Percentiles rank a stretch among this genome's conserved stretches.
phyloP scores from a whole-genome alignment of 1,140 invertebrate genomes.

The Monomorium pharaonis region DNA sequence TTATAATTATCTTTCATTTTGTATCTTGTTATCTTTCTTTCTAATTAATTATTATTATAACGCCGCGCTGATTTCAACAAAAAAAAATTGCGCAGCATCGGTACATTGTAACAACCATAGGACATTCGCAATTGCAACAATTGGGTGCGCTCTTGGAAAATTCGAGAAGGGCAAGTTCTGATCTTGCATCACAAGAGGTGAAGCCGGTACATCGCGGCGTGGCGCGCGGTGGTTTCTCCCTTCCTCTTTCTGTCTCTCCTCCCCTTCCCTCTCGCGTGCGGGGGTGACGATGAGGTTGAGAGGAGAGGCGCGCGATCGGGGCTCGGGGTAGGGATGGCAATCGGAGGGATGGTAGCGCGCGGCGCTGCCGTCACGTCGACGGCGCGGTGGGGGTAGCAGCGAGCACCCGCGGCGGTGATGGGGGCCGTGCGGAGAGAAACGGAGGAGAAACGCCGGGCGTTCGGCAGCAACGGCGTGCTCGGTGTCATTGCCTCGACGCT shows the following conservation, averaged over 20 bases:
- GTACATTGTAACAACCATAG: neutral
- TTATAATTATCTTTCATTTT: too few relatives aligned
- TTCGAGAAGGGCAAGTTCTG: neutral
- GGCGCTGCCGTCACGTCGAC: slow-evolving; percentile 14
- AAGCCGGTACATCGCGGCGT: slow-evolving; percentile 12
- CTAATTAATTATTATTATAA: too few relatives aligned
- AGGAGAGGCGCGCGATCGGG: slow-evolving; percentile 34
- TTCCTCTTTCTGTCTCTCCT: neutral
- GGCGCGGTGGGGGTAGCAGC: slow-evolving; percentile 9
- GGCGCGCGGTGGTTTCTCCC: slow-evolving; percentile 1
- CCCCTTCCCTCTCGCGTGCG: slow-evolving; percentile 19
- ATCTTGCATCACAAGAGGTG: slow-evolving; percentile 8
- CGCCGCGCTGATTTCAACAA: neutral
- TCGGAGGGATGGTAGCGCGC: slow-evolving; percentile 61
- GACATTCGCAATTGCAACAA: neutral
- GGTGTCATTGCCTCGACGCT: slow-evolving; percentile 86
- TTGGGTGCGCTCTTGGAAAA: neutral
- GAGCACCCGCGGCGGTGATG: slow-evolving; percentile 1
- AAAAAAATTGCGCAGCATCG: neutral
- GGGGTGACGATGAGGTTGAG: slow-evolving; percentile 30
- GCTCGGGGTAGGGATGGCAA: slow-evolving; percentile 10
- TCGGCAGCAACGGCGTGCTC: slow-evolving; percentile 76
- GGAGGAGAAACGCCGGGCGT: slow-evolving; percentile 51
- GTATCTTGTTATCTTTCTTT: too few relatives aligned
- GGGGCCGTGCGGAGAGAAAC: neutral